A percentile compares a stretch with the other conserved stretches of the same genome.
Evolutionary conservation across 53 echinoderm and acorn worm genomes (phyloP).

Genomic region (Apostichopus leukothele): DNA sequence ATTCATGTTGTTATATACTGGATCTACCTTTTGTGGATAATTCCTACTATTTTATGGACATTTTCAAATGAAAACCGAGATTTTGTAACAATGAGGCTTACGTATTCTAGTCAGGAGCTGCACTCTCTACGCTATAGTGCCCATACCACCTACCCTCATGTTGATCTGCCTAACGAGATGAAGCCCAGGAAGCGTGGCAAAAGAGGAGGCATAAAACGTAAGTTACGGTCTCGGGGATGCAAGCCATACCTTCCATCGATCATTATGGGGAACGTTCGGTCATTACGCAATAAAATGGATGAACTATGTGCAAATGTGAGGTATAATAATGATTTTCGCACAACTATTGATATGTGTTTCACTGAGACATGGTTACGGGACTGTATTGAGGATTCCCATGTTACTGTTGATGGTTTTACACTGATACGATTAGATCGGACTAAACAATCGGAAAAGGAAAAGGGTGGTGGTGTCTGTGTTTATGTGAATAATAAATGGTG

Average conservation of each 20-base stretch:
- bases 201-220: not conserved
- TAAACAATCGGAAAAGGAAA: conserved; percentile 13
- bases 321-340: not conserved
- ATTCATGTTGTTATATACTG: too few relatives aligned
- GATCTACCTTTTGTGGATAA: too few relatives aligned
- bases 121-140: too few relatives aligned
- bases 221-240: not conserved
- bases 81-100: too few relatives aligned
- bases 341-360: not conserved
- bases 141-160: too few relatives aligned
- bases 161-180: conserved; percentile 9
- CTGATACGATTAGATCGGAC: conserved; percentile 8
- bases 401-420: conserved; percentile 10
- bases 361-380: conserved; percentile 32
- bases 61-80: too few relatives aligned
- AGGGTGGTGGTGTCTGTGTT: not conserved
- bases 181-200: conserved; percentile 4
- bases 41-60: too few relatives aligned
- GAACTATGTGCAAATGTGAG: conserved; percentile 7
- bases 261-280: conserved; percentile 28
- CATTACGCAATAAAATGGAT: not conserved
- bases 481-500: conserved; percentile 40
- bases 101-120: too few relatives aligned
- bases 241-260: conserved; percentile 12
- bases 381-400: not conserved